Conservation (phyloP, 2,888 invertebrate species). For the Anthophora plumipes region DNA sequence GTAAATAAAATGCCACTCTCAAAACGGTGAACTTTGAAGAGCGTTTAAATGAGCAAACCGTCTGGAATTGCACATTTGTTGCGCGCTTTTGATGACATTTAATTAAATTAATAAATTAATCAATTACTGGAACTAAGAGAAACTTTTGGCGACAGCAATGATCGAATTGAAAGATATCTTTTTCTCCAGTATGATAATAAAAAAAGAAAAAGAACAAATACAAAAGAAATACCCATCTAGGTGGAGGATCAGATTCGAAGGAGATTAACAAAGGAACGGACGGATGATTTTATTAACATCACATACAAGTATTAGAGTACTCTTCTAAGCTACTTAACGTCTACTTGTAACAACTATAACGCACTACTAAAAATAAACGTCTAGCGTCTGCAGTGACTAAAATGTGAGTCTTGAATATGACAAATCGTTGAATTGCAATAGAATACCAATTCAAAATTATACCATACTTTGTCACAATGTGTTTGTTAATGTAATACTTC, state of each 20-base stretch:
- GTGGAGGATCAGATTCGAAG: slow-evolving; percentile 21
- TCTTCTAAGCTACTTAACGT: slow-evolving; percentile 52
- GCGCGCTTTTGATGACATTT: slow-evolving; percentile 12
- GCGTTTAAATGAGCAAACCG: neutral
- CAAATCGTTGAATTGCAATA: neutral
- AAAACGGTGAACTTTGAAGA: neutral
- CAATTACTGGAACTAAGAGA: neutral
- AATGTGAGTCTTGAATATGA: neutral
- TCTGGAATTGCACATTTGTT: neutral
- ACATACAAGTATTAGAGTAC: slow-evolving; percentile 61
- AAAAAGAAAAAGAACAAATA: neutral
- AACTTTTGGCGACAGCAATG: neutral
- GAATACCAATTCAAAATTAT: slow-evolving; percentile 19
- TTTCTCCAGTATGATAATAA: neutral
- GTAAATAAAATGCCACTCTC: neutral
- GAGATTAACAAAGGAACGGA: slow-evolving; percentile 51
- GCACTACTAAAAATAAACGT: slow-evolving; percentile 29
- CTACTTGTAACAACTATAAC: slow-evolving; percentile 56
- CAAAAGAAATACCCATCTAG: slow-evolving; percentile 32
- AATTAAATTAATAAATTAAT: slow-evolving; percentile 6
- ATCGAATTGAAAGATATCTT: no score
- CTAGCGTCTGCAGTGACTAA: slow-evolving; percentile 29
- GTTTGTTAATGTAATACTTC: slow-evolving; percentile 39
- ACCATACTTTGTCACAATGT: slow-evolving; percentile 36
- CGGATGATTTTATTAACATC: slow-evolving; percentile 72